phyloP scores from a whole-genome alignment of 2,113 vertebrate species.

The Sinocyclocheilus rhinocerous region DNA sequence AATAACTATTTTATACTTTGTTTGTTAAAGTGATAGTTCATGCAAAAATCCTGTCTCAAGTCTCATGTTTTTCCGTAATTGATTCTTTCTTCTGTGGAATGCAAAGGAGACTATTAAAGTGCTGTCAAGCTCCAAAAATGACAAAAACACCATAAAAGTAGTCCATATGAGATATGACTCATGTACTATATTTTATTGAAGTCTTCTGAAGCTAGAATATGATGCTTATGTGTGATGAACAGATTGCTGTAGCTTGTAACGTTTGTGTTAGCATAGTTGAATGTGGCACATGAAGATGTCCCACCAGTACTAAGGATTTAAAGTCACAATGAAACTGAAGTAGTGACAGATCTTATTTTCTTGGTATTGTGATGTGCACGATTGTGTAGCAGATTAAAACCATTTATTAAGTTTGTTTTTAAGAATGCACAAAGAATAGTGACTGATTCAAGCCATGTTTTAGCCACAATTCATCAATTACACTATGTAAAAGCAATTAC shows the following conservation, averaged over 20 bases:
- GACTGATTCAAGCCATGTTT: too few species aligned
- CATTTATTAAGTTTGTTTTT: too few species aligned
- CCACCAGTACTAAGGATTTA: background rate
- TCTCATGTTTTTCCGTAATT: background rate
- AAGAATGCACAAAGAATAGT: too few species aligned
- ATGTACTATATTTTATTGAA: background rate
- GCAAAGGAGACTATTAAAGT: background rate
- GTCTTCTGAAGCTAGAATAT: background rate
- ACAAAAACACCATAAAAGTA: background rate
- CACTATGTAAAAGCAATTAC: too few species aligned
- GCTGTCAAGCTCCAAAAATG: background rate
- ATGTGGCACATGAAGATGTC: background rate
- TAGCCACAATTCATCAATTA: too few species aligned
- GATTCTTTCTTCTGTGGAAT: background rate
- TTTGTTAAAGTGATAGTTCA: background rate
- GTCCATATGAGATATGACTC: background rate
- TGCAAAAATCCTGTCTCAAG: background rate
- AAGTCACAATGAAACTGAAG: background rate
- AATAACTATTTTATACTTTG: too few species aligned
- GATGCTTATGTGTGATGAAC: background rate
- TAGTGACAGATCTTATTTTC: background rate
- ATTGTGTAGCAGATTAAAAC: background rate
- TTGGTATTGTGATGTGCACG: background rate
- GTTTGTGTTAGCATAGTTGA: background rate
- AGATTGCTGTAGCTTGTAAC: background rate